Percentiles rank a stretch among this genome's conserved stretches.
Conservation (phyloP, 2,888 invertebrate genomes). For the Nephrotoma guestfalica region DNA sequence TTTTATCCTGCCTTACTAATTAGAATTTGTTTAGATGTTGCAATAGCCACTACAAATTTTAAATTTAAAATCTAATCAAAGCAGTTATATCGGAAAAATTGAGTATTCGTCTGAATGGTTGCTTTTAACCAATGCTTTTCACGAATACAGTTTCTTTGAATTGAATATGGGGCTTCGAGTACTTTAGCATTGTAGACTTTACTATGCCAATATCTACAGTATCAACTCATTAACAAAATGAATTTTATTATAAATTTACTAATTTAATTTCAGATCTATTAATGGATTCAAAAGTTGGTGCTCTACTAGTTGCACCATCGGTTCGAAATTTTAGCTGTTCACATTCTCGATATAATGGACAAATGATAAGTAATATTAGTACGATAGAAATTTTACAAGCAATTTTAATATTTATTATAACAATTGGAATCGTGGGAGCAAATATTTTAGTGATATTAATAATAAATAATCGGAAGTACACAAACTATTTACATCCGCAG, state of each 20-base stretch:
- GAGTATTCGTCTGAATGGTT: too few relatives aligned
- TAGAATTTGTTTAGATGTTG: too few relatives aligned
- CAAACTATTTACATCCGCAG: constrained; percentile 79
- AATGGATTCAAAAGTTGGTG: constrained; percentile 39
- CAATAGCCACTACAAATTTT: too few relatives aligned
- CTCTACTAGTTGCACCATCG: constrained; percentile 62
- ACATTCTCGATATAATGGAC: constrained; percentile 47
- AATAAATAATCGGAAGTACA: constrained; percentile 67
- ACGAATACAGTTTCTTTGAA: too few relatives aligned
- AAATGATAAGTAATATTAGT: constrained; percentile 46
- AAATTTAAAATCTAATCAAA: too few relatives aligned
- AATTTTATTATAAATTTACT: neutral
- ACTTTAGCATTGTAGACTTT: too few relatives aligned
- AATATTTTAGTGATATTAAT: constrained; percentile 70
- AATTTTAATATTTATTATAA: constrained; percentile 57
- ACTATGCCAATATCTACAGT: too few relatives aligned
- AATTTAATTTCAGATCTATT: neutral
- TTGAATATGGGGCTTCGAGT: too few relatives aligned
- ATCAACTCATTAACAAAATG: neutral
- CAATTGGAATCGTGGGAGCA: constrained; percentile 64
- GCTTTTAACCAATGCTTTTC: too few relatives aligned
- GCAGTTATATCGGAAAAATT: too few relatives aligned
- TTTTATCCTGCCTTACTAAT: too few relatives aligned
- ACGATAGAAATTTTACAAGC: constrained; percentile 63
- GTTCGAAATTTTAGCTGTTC: constrained; percentile 73